Base-by-base conservation (phyloP, 2,888 invertebrate species). In the Melipona beecheii region DNA sequence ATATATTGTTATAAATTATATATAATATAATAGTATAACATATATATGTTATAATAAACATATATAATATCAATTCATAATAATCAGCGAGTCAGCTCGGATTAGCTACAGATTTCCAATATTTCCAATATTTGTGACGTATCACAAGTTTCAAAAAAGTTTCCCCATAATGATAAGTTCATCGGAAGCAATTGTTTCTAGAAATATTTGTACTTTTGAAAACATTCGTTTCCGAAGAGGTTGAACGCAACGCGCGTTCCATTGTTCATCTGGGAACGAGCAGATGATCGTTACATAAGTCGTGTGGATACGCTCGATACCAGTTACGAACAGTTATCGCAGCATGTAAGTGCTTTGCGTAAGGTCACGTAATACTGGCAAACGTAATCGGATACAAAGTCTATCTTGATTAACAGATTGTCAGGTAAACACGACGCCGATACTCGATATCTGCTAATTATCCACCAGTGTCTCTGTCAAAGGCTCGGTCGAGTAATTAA, bases 361-460 rank as follows among this genome's bases (percentile, higher is more conserved):
- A 75, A 83, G 83, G 24, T 70, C 73, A 74, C 74, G 83, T 75
- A 84, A 84, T 68, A 66, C 52, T 68, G 24, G 52, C 75, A 68
- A 31, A 24, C 60, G 84, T 74, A 85, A 84, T 85, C 76, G 66
- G 75, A 71, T 58, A 66, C 69, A 83, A 84, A 80, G 80, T 71
- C 65, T 49, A 24, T 65, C 76, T 71, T 82, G 73, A 82, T 83
- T 82, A 83, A 74, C 73, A 71, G 70, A 75, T 84, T 78, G 83
- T 75, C 83, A 75, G 78, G 74, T 75, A 78, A 84, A 83, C 83
- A 71, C 74, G 52, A 43, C 13, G 49, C 43, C 31, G 50, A 43
- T n/a, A 71, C 56, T 49, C 49, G 56, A 24, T 49, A 11, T 9
- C 50, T 58, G 73, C 81, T 83, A 83, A 83, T 83, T 83, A 83